Percentiles rank a stretch among this genome's conserved stretches.
Conservation (phyloP, 1,140 invertebrate genomes). For the Lasioglossum albipes region DNA sequence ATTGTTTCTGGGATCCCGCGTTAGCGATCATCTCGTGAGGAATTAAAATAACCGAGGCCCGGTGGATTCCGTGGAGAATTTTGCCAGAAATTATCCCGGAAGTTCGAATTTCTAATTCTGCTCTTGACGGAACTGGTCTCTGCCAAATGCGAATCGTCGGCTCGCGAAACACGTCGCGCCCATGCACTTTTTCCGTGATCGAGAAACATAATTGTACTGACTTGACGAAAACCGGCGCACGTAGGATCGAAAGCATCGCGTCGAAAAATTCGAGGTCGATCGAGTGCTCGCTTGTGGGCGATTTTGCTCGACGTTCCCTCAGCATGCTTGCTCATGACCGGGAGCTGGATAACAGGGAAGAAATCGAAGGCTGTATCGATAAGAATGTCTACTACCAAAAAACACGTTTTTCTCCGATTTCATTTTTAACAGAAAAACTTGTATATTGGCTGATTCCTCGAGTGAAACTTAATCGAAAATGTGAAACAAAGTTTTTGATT, state of each 20-base stretch:
- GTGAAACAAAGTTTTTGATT: no score
- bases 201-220: not conserved
- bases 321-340: not conserved
- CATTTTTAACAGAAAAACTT: no score
- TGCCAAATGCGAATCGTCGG: conserved; percentile 11
- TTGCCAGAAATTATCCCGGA: conserved; percentile 15
- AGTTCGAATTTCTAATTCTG: conserved; percentile 15
- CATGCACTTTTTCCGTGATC: conserved; percentile 31
- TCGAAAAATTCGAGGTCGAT: not conserved
- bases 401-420: not conserved
- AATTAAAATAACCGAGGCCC: not conserved
- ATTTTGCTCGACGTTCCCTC: conserved; percentile 6
- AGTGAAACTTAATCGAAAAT: no score
- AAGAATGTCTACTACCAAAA: not conserved
- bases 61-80: not conserved
- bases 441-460: no score
- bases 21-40: not conserved
- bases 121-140: not conserved
- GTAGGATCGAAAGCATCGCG: not conserved
- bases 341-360: conserved; percentile 29
- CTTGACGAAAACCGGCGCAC: not conserved
- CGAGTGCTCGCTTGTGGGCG: not conserved
- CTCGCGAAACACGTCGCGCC: conserved; percentile 4
- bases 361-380: conserved; percentile 10
- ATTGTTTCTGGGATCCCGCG: not conserved